Evolutionary conservation across 1,140 invertebrate genomes (phyloP), one percentile per base, ranked within the genome.

Genomic region (Aphidius ervi): DNA sequence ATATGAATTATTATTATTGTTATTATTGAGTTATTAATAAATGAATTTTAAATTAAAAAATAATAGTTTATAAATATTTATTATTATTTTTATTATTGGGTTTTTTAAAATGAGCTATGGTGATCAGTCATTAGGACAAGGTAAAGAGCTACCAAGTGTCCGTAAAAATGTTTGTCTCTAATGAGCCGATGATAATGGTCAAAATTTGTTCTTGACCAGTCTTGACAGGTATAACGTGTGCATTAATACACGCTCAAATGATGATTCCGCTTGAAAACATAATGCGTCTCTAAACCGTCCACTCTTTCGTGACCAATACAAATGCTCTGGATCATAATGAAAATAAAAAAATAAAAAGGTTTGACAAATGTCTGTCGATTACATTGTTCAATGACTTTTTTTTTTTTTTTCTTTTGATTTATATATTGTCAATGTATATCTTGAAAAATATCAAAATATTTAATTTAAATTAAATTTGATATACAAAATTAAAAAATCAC

Each of bases 1-100:
- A 9, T 9, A 16, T 54, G 52, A 54, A 42, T 54, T 54, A 54
- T 71, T 62, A 62, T 58, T 46, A 63, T 65, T 67, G 70, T 70
- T 65, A 69, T 69, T 67, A 64, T 58, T 45, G 52, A 48, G 59
- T 71, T 70, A 70, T 71, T 72, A 72, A 72, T 72, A 70, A 68
- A 55, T 43, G 45, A 9, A 52, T 52, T 52, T 41, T 41, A 9
- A 39, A 48, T 31, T 39, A 53, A 9, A 41, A 40, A 47, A 52
- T 52, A 58, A 57, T 31, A 49, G 55, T 65, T 68, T 65, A 67
- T 65, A 68, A 9, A 42, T 42, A 46, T 43, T 39, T 40, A 16
- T 37, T 20, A 37, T 23, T 46, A 9, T 5, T 43, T 46, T 31
- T 6, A 58, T 43, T 42, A 23, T 46, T 66, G 58, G 55, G 58